Evolutionary conservation across 1,140 invertebrate species (phyloP).

Genomic region (Oryctes rhinoceros): DNA sequence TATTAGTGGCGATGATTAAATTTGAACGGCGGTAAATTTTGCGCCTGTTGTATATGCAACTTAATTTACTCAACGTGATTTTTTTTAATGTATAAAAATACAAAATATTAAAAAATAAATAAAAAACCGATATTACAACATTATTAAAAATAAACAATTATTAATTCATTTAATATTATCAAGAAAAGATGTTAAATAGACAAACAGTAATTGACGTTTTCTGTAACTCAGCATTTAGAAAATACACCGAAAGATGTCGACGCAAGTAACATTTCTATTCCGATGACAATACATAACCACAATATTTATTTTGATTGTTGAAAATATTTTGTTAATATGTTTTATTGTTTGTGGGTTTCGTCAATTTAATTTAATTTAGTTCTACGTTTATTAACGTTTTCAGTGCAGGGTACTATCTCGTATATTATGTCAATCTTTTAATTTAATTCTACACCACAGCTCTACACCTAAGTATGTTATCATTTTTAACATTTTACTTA

Average conservation of each 20-base stretch:
- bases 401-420: not conserved
- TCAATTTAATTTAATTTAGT: conserved; percentile 29
- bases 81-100: too few relatives aligned
- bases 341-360: not conserved
- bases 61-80: too few relatives aligned
- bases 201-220: not conserved
- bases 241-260: not conserved
- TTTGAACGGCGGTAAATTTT: too few relatives aligned
- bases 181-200: not conserved
- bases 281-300: conserved; percentile 37
- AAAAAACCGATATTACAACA: not conserved
- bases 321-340: not conserved
- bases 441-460: not conserved
- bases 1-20: too few relatives aligned
- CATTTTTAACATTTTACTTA: not conserved
- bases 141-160: not conserved
- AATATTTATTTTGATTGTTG: conserved; percentile 14
- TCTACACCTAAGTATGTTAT: not conserved
- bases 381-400: not conserved
- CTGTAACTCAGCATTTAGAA: not conserved
- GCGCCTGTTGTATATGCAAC: too few relatives aligned
- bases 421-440: conserved; percentile 1
- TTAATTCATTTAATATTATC: not conserved
- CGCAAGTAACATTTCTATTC: not conserved
- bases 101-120: too few relatives aligned